These are phyloP conservation scores for Beaufortia kweichowensis DNA, from an alignment of 2,113 vertebrate genomes.

Conservation along the genomic window DNA sequence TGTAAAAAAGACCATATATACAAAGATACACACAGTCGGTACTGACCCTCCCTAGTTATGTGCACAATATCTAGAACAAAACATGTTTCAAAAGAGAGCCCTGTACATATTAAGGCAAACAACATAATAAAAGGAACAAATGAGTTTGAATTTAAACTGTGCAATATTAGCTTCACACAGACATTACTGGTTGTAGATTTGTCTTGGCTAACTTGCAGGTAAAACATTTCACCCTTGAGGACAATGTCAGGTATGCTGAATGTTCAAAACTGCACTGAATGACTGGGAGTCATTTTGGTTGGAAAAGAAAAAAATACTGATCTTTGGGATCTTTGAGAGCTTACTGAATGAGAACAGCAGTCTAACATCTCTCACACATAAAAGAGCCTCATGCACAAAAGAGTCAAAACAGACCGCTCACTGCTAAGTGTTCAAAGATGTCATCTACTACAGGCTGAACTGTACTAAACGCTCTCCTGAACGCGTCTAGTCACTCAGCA, in stretches of 20 bases:
- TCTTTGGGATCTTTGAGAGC: background rate
- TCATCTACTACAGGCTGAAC: background rate
- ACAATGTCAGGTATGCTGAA: background rate
- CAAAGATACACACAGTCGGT: too few species aligned
- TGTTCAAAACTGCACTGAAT: slow-evolving; percentile 2
- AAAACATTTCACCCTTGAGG: background rate
- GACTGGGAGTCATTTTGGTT: background rate
- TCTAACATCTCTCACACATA: background rate
- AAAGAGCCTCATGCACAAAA: background rate
- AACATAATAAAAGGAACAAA: too few species aligned
- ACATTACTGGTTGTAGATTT: background rate
- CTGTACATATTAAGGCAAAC: too few species aligned
- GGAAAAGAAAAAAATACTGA: background rate
- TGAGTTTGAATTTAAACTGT: too few species aligned
- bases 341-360: background rate
- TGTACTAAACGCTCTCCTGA: background rate
- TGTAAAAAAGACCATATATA: too few species aligned
- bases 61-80: too few species aligned
- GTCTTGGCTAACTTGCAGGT: background rate
- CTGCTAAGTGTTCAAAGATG: background rate
- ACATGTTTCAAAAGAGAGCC: too few species aligned
- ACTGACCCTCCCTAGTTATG: too few species aligned
- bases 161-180: too few species aligned
- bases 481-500: background rate
- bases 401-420: slow-evolving; percentile 3